phyloP scores from a whole-genome alignment of 2,888 invertebrate species.

The Camptogramma bilineatum region DNA sequence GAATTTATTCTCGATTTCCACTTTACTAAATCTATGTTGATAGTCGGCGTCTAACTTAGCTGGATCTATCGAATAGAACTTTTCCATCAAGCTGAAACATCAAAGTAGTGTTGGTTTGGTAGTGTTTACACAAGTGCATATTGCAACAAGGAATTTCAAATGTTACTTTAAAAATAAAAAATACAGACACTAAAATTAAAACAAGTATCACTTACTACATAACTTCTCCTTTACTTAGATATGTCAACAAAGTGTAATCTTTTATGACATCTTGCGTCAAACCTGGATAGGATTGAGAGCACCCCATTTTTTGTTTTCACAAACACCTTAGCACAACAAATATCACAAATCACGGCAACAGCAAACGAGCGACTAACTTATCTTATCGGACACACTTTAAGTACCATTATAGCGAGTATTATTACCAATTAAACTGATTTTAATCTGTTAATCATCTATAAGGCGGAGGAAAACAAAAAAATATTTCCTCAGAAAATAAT shows the following conservation, averaged over 20 bases:
- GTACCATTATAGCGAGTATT: slow-evolving; percentile 6
- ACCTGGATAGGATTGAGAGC: slow-evolving; percentile 73
- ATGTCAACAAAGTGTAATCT: slow-evolving; percentile 86
- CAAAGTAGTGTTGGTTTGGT: background rate
- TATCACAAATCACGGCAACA: slow-evolving; percentile 4
- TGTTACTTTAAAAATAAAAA: background rate
- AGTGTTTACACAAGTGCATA: background rate
- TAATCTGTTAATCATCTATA: background rate
- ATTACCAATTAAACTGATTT: slow-evolving; percentile 22
- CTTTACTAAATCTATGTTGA: slow-evolving; percentile 79
- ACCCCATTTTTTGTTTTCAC: slow-evolving; percentile 72
- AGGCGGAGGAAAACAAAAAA: background rate
- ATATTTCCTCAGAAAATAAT: slow-evolving; percentile 62
- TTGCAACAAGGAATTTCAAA: background rate
- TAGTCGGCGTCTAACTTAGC: slow-evolving; percentile 72
- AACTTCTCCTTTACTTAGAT: slow-evolving; percentile 87
- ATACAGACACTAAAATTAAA: background rate
- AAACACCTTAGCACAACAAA: slow-evolving; percentile 7
- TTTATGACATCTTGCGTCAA: slow-evolving; percentile 85
- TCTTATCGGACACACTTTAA: slow-evolving; percentile 26
- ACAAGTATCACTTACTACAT: slow-evolving; percentile 80
- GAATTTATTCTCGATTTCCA: slow-evolving; percentile 86
- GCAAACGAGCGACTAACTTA: slow-evolving; percentile 24
- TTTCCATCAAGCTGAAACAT: slow-evolving; percentile 83
- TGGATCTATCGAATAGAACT: slow-evolving; percentile 81